These are phyloP conservation scores for Pemphigus obesinymphae DNA, from an alignment of 1,140 invertebrate species.

Conservation along the genomic window DNA sequence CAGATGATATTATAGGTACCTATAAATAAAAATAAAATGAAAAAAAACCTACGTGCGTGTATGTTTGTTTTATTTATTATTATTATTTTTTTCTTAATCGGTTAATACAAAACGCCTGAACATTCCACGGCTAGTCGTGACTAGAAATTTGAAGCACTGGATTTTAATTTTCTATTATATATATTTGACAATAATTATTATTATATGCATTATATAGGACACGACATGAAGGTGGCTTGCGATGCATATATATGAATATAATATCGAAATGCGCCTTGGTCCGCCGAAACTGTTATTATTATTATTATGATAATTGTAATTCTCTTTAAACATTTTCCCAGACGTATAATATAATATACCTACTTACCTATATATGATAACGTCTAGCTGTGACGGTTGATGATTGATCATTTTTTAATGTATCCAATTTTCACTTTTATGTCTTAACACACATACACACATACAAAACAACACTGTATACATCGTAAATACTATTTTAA, in stretches of 20 bases:
- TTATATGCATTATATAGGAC: background rate
- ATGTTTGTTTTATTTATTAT: constrained; percentile 23
- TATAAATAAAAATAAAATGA: too few species aligned
- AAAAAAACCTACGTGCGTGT: background rate
- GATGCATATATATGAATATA: background rate
- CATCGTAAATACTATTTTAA: background rate
- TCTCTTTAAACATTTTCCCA: too few species aligned
- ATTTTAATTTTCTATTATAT: constrained; percentile 24
- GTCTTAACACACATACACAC: background rate
- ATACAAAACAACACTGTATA: background rate
- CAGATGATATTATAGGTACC: too few species aligned
- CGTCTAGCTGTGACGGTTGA: background rate
- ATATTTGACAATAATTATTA: constrained; percentile 1
- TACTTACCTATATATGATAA: background rate
- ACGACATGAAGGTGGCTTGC: background rate
- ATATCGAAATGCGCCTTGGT: background rate
- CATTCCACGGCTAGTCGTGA: constrained; percentile 26
- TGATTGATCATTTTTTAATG: constrained; percentile 25
- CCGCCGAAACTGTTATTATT: background rate
- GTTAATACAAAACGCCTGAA: background rate
- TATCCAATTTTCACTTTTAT: background rate
- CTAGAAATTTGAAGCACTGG: constrained; percentile 14
- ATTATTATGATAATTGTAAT: background rate
- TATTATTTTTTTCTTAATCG: constrained; percentile 5
- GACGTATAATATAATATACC: too few species aligned